Base-by-base conservation (phyloP, 2,888 invertebrate species). In the Melinaea menophilus region DNA sequence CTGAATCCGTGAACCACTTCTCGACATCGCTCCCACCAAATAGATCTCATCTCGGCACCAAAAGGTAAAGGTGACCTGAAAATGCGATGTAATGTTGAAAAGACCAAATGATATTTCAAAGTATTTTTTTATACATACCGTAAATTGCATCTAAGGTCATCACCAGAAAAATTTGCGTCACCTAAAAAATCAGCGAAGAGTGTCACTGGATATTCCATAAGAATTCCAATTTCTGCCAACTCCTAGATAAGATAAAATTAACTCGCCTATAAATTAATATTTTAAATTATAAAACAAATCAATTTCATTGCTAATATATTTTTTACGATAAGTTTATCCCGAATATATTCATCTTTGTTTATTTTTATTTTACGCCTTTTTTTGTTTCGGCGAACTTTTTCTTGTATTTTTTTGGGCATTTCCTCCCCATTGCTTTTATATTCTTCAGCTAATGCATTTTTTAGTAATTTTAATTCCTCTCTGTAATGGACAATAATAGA, bases 11-110 rank as follows among this genome's bases (percentile, higher is more conserved):
- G 76, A 0, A 58, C 55, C 2, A 79, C 64, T 47, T 79, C 79
- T 0, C 73, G 72, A 65, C 84, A 86, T 62, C 64, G 74, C 11
- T 86, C 84, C 88, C 88, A 88, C 88, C 88, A 88, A 5, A 80
- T 58, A 1, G 66, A 64, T 66, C 82, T 78, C 22, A 75, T 74
- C 67, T 88, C 87, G 2, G 81, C 86, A 22, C 77, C 74, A 11
- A 73, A 79, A 3, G 80, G 80, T 5, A 68, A 58, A 3, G 81
- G 69, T 64, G 68, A 66, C 45, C 88, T 87, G 65, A 46, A 73
- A 71, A 12, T 56, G 59, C 11, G 45, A 37, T 31, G 41, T 48
- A 51, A 2, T 31, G 3, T 7, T 31, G 9, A 2, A 51, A 31
- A 9, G 31, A 22, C 51, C 7, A 31, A 31, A 7, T 11, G n/a